Conservation (phyloP, 2,113 vertebrate genomes). For the Oreochromis niloticus region DNA sequence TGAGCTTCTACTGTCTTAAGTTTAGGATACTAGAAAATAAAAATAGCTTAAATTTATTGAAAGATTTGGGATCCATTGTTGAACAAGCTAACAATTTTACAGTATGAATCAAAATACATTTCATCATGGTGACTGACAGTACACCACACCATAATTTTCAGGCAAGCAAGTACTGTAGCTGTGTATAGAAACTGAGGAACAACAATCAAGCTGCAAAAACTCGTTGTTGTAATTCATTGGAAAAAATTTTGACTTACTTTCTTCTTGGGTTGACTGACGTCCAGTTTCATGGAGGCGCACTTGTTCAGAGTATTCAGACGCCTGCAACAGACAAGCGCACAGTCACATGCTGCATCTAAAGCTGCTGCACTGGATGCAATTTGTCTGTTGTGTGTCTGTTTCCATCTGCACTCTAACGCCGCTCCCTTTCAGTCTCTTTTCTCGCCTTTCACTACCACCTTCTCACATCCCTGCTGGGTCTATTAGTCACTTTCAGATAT, state of each 20-base stretch:
- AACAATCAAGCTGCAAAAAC: neutral
- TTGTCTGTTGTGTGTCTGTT: neutral
- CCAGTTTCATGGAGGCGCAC: conserved; percentile 98
- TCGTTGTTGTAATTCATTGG: neutral
- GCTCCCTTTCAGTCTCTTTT: neutral
- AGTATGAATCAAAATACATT: neutral
- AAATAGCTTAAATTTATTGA: neutral
- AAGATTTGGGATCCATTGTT: neutral
- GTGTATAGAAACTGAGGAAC: neutral
- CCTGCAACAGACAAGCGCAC: conserved; percentile 66
- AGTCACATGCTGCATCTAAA: neutral
- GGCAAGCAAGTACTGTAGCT: neutral
- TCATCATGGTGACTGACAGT: neutral
- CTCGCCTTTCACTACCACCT: neutral
- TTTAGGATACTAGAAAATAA: neutral
- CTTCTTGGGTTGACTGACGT: conserved; percentile 92
- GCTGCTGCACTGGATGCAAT: neutral
- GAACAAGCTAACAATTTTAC: neutral
- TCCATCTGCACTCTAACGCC: neutral
- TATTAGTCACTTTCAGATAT: neutral
- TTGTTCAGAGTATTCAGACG: conserved; percentile 96
- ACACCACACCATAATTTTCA: neutral
- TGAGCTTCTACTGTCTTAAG: neutral
- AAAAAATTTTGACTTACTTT: conserved; percentile 77
- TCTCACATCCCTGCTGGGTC: neutral